Base-by-base conservation (phyloP, 2,888 invertebrate species). In the Drosophila affinis region DNA sequence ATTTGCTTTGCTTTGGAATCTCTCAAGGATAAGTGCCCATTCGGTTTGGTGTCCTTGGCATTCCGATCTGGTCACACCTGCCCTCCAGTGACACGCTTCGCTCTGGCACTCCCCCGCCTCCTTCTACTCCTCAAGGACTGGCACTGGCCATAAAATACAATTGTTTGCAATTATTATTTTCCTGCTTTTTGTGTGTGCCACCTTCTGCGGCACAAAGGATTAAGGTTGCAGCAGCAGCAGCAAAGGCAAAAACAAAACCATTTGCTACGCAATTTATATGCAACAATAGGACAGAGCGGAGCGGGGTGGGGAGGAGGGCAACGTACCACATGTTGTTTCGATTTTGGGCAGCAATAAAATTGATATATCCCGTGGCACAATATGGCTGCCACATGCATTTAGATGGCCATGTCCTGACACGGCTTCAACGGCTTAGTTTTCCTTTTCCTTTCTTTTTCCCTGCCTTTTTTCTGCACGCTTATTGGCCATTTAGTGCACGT, bases 401-500 rank as follows among this genome's bases (percentile, higher is more conserved):
- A 72, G 67, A 67, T 67, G 67, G 70, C 67, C 70, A 57, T 67
- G 70, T 67, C 67, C 67, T 67, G 67, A 46, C 67, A 60, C 60
- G 70, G 72, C 68, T 69, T 68, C 61, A 24, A 34, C 69, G 88
- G 87, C 88, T 86, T 86, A 88, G 87, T 83, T 88, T 71, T 62
- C 44, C 39, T n/a, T 39, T 53, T 21, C 21, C 56, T 48, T 67
- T 77, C 65, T 51, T 48, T 68, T 73, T 47, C 62, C 65, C 68
- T 21, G 21, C 18, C 2, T 1, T 21, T 21, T 21, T 21, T 51
- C 45, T 44, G 51, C 58, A 48, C 74, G 80, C 89, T 89, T 90
- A 89, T 86, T 88, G 90, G 70, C 88, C 87, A 88, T 88, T 88
- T 89, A 81, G 86, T 81, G 76, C 78, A 88, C 87, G 89, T 89